Percentiles rank a stretch among this genome's conserved stretches.
These are phyloP conservation scores for Oxygymnocypris stewartii DNA, from an alignment of 2,113 vertebrate species.

Conservation along the genomic window DNA sequence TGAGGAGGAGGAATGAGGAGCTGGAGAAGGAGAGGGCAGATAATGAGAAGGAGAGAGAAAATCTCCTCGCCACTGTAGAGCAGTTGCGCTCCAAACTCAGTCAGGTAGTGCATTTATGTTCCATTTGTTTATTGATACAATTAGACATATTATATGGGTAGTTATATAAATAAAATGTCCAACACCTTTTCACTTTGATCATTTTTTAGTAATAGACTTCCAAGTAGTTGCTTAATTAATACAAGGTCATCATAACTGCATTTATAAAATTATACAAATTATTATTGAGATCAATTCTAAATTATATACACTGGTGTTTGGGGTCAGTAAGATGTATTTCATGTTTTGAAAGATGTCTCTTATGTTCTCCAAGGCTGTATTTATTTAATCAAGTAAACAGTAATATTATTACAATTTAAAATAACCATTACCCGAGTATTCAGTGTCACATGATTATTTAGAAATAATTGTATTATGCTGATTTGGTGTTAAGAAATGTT, in stretches of 20 bases:
- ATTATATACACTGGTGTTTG: not conserved
- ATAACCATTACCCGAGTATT: not conserved
- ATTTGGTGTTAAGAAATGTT: not conserved
- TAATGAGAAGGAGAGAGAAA: conserved; percentile 66
- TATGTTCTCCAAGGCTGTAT: not conserved
- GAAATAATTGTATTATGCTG: not conserved
- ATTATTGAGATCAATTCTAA: not conserved
- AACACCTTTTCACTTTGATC: not conserved
- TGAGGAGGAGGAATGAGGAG: conserved; percentile 72
- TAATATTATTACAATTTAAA: not conserved
- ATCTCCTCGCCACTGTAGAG: conserved; percentile 65
- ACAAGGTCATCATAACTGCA: not conserved
- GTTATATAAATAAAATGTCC: not conserved
- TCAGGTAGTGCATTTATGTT: conserved; percentile 62
- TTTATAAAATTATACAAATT: not conserved
- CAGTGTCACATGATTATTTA: too few relatives aligned
- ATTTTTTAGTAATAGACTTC: too few relatives aligned
- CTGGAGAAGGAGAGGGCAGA: conserved; percentile 68
- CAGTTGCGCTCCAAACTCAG: conserved; percentile 64
- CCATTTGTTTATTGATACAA: not conserved
- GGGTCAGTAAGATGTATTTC: not conserved
- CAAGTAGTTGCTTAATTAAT: not conserved
- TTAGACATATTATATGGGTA: too few relatives aligned
- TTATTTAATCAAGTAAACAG: not conserved
- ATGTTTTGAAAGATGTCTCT: not conserved